Evolutionary conservation across 2,888 invertebrate genomes (phyloP), one percentile per base, ranked within the genome.

Genomic region (Troides oblongomaculatus): DNA sequence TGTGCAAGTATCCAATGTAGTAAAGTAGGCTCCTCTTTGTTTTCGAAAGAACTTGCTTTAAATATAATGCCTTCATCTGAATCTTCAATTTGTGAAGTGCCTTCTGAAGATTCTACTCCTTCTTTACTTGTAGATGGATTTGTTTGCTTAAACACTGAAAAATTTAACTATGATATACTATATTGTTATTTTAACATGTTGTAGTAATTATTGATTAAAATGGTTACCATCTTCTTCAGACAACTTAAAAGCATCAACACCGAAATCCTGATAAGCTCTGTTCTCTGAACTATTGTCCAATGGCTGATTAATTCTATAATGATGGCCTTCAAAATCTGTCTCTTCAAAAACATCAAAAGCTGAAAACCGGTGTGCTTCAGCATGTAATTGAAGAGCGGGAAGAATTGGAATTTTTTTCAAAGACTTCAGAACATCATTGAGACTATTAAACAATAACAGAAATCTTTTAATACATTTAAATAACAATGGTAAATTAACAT

Each of bases 1-100:
- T 96, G 96, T 6, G 96, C 95, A 39, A 96, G 94, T 69, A 98
- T 97, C 98, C 98, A 98, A 76, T 97, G 96, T 70, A 97, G 90
- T 56, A 98, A 86, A 39, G 96, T 96, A 1, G 94, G 88, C 12
- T 93, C 93, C 21, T 92, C 91, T 73, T 86, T 87, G 71, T 80
- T 84, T 66, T 88, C 88, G 62, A 81, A 84, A 58, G 84, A 84
- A 12, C 81, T 84, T 18, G 84, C 84, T 71, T 86, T 85, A 71
- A 89, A 91, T 0, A 81, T 82, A 66, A 86, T 86, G 0, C 85
- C 88, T 58, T 89, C 92, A 57, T 89, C 90, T 0, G 85, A 85
- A 60, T 85, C 88, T 68, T 85, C 86, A 46, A 86, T 83, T 2
- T 76, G 81, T 46, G 78, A 84, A 0, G 79, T 70, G 0, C 79